Evolutionary conservation across 2,113 vertebrate species (phyloP).

Genomic region (Bos indicus): DNA sequence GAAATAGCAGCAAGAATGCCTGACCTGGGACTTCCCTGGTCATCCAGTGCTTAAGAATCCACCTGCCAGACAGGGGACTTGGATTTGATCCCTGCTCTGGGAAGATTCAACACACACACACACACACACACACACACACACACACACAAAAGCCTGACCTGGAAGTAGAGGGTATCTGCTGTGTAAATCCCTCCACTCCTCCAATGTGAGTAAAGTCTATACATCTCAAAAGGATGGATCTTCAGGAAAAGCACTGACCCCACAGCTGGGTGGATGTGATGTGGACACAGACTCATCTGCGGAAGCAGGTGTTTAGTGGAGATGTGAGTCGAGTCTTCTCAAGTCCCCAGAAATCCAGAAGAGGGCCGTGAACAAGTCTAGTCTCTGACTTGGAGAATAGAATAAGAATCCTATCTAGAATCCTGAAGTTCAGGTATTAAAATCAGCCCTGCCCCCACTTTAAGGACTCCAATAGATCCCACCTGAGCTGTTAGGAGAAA

Average conservation of each 20-base stretch:
- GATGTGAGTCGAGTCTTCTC: accelerated
- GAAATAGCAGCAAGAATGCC: neutral
- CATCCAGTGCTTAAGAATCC: neutral
- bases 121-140: neutral
- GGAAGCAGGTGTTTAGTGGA: neutral
- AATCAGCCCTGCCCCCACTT: neutral
- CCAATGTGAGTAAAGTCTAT: neutral
- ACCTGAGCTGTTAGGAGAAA: accelerated
- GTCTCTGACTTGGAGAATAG: too few relatives aligned
- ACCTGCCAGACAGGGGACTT: neutral
- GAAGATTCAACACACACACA: neutral
- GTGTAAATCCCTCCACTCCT: too few relatives aligned
- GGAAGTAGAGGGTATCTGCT: too few relatives aligned
- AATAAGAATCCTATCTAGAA: neutral
- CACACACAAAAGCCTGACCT: neutral
- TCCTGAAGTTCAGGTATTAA: neutral
- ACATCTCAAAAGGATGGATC: accelerated
- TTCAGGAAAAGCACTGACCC: neutral
- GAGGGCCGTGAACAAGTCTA: too few relatives aligned
- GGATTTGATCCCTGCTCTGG: neutral
- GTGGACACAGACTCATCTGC: neutral
- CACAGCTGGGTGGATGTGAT: accelerated
- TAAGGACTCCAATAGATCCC: neutral
- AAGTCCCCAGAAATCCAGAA: neutral
- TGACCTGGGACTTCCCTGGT: neutral